Conservation (phyloP, 1,140 invertebrate genomes). For the Coelopa frigida region DNA sequence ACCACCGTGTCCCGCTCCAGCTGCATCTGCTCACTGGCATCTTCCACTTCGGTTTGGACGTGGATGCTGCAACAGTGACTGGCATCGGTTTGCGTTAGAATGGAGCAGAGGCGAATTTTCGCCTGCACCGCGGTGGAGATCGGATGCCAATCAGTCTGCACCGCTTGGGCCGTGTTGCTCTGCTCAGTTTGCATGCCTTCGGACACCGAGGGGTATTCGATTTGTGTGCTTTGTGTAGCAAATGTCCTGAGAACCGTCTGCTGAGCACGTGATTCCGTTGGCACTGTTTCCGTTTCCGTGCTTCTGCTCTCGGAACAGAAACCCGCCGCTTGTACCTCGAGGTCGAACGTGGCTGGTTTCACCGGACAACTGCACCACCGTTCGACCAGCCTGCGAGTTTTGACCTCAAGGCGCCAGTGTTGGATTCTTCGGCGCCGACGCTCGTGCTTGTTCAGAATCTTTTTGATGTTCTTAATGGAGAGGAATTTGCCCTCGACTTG, state of each 20-base stretch:
- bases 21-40: neutral
- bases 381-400: no score
- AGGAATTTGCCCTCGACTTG: conserved; percentile 4
- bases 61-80: conserved; percentile 2
- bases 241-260: no score
- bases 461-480: neutral
- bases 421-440: no score
- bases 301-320: no score
- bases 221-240: no score
- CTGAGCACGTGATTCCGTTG: no score
- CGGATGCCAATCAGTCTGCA: neutral
- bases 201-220: no score
- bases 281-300: no score
- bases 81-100: conserved; percentile 1
- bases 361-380: no score
- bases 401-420: no score
- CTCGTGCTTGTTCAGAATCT: neutral
- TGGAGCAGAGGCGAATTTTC: neutral
- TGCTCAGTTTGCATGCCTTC: conserved; percentile 7
- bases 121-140: neutral
- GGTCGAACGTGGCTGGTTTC: no score
- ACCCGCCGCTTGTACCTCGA: no score
- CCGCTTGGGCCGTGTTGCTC: neutral
- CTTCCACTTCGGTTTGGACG: conserved; percentile 1
- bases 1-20: conserved; percentile 4